phyloP scores from a whole-genome alignment of 2,797 vertebrate species.

The Aratinga solstitialis region DNA sequence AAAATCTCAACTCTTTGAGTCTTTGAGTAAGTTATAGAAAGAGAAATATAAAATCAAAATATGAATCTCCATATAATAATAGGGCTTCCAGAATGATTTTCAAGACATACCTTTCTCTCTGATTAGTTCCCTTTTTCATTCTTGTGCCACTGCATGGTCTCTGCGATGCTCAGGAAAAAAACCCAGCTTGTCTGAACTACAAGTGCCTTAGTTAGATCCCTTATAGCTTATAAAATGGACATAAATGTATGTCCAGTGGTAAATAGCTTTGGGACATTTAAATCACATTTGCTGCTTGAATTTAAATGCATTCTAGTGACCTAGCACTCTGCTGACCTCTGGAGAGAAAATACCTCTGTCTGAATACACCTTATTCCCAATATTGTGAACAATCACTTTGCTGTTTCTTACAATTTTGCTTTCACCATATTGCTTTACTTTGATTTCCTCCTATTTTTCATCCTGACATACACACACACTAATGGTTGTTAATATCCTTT shows the following conservation, averaged over 20 bases:
- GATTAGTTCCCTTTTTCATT: background rate
- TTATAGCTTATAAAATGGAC: background rate
- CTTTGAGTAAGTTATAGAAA: background rate
- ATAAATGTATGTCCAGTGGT: background rate
- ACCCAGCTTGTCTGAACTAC: background rate
- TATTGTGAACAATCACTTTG: background rate
- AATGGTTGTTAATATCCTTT: slow-evolving; percentile 68
- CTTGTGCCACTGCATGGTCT: background rate
- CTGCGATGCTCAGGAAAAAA: background rate
- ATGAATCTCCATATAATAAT: background rate
- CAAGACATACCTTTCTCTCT: background rate
- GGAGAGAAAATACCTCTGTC: background rate
- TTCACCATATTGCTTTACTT: slow-evolving; percentile 30
- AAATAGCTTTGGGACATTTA: background rate
- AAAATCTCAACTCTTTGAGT: background rate
- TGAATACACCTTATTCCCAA: background rate
- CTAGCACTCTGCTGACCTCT: background rate
- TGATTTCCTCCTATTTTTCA: slow-evolving; percentile 70
- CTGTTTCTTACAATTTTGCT: slow-evolving; percentile 18
- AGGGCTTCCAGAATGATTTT: background rate
- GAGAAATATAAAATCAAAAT: background rate
- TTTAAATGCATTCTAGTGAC: background rate
- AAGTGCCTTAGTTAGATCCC: background rate
- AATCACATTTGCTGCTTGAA: background rate
- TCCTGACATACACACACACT: slow-evolving; percentile 46